A percentile compares a stretch with the other conserved stretches of the same genome.
Evolutionary conservation across 2,797 vertebrate genomes (phyloP).

Genomic region (Aplochiton taeniatus): DNA sequence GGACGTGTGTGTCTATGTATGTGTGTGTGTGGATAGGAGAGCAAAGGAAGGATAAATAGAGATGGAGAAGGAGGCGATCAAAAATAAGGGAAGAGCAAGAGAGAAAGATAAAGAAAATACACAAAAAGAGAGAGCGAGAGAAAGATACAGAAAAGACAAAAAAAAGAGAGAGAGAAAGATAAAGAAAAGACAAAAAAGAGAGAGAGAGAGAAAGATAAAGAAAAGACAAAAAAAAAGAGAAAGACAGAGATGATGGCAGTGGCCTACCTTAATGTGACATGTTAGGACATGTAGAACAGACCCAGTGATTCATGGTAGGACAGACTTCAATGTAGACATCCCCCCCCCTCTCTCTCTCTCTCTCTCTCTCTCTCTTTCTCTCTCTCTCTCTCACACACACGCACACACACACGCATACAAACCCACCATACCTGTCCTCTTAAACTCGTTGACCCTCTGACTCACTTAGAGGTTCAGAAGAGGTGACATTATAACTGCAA

Average conservation of each 20-base stretch:
- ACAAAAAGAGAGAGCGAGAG: slow-evolving; percentile 1
- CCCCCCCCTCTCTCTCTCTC: background rate
- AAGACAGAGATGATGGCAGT: background rate
- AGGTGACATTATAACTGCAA: too few species aligned
- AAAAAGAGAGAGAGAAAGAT: background rate
- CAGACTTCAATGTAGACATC: too few species aligned
- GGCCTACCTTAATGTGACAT: background rate
- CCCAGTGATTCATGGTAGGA: background rate
- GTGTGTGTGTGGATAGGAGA: background rate
- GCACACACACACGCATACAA: background rate
- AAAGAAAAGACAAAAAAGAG: background rate
- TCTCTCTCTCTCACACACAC: background rate
- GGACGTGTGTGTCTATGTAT: too few species aligned
- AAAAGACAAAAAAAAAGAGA: background rate
- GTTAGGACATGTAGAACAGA: background rate
- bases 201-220: background rate
- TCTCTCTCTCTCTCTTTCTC: background rate
- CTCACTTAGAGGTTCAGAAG: too few species aligned
- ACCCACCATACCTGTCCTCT: background rate
- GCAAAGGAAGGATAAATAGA: too few species aligned
- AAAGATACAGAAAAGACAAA: slow-evolving; percentile 25
- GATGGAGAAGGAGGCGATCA: background rate
- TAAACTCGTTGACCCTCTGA: too few species aligned
- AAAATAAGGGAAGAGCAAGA: background rate
- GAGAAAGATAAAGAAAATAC: slow-evolving; percentile 11